Evolutionary conservation across 2,797 vertebrate species (phyloP).

Genomic region (Oreochromis mossambicus): DNA sequence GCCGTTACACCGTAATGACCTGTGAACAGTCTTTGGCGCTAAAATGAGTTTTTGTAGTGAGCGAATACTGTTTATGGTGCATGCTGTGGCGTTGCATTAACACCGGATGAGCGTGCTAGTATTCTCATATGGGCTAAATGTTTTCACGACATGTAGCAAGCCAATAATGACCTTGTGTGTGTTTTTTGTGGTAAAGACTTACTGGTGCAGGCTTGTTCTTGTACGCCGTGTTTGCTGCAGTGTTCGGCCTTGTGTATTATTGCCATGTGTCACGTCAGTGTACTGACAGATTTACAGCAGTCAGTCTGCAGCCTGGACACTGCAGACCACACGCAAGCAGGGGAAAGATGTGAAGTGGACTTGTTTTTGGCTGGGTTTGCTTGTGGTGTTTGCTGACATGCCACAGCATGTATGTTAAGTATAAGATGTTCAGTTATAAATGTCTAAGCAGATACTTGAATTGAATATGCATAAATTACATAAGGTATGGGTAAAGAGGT

Average conservation of each 20-base stretch:
- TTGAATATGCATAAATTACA: not conserved
- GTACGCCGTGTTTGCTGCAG: not conserved
- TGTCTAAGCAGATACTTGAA: not conserved
- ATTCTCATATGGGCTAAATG: not conserved
- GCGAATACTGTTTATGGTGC: not conserved
- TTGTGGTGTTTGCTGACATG: not conserved
- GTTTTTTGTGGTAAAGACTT: not conserved
- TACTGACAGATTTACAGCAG: slow-evolving; percentile 51
- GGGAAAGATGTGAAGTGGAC: not conserved
- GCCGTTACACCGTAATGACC: not conserved
- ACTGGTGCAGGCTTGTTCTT: not conserved
- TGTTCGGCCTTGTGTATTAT: slow-evolving; percentile 8
- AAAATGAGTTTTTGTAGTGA: not conserved
- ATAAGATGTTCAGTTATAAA: not conserved
- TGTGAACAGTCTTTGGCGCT: not conserved
- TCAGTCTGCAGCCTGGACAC: slow-evolving; percentile 24
- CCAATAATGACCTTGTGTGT: slow-evolving; percentile 6
- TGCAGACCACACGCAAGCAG: slow-evolving; percentile 14
- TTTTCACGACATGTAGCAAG: not conserved
- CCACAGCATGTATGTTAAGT: not conserved
- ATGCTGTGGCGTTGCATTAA: not conserved
- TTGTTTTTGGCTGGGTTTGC: not conserved
- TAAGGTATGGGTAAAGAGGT: not conserved
- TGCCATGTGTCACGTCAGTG: slow-evolving; percentile 22
- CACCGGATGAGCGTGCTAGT: not conserved